These are phyloP conservation scores for Cheilosia variabilis DNA, from an alignment of 2,888 invertebrate species.

Conservation along the genomic window DNA sequence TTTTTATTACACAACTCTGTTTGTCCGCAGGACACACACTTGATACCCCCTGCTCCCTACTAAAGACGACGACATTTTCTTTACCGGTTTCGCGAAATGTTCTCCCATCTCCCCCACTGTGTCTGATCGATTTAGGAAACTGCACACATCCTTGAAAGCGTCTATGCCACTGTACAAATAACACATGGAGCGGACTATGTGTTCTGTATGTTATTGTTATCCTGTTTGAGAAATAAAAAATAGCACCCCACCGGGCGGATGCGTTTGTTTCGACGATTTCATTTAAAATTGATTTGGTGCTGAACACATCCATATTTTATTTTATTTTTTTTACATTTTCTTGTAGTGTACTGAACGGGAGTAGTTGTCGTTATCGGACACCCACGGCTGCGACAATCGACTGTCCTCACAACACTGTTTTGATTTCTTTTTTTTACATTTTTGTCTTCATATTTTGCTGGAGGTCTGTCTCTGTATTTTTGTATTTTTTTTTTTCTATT, in stretches of 20 bases:
- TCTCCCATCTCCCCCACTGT: neutral
- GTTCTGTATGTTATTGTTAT: slow-evolving; percentile 17
- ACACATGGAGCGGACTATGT: neutral
- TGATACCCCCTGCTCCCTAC: too few relatives aligned
- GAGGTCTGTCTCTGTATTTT: neutral
- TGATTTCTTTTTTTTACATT: neutral
- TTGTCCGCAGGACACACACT: slow-evolving; percentile 1
- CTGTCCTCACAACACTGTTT: neutral
- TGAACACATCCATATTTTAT: neutral
- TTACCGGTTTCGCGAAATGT: slow-evolving; percentile 19
- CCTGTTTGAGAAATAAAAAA: slow-evolving; percentile 33
- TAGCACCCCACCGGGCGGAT: slow-evolving; percentile 20
- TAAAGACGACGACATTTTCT: neutral
- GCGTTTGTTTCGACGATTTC: slow-evolving; percentile 27
- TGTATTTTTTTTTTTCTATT: neutral
- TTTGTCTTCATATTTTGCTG: slow-evolving; percentile 5
- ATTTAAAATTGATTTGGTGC: slow-evolving; percentile 53
- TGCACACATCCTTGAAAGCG: slow-evolving; percentile 36
- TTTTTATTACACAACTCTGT: slow-evolving; percentile 1
- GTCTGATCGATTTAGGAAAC: slow-evolving; percentile 29
- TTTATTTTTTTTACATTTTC: slow-evolving; percentile 11
- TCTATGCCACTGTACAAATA: slow-evolving; percentile 9
- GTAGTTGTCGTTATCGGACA: neutral
- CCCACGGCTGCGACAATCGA: slow-evolving; percentile 1
- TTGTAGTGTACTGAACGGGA: neutral